Base-by-base conservation (phyloP, 2,888 invertebrate genomes). In the Stegophylla sp. region DNA sequence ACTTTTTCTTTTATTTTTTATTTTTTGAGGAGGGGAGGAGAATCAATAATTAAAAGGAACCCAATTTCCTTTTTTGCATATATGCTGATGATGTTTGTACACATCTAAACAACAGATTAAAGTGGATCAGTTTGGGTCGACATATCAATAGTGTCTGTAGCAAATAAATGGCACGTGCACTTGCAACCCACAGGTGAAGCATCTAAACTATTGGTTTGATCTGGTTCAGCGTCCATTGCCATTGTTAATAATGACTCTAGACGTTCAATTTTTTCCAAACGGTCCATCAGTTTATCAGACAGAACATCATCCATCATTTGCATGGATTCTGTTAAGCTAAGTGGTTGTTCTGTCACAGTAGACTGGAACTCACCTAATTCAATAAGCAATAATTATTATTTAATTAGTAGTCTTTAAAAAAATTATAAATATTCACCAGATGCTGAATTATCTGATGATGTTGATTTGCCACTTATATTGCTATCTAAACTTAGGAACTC, bases 311-410 rank as follows among this genome's bases (percentile, higher is more conserved):
- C 94, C 88, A 95, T 91, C 89, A 94, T 90, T 86, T 94, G 94
- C 94, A 95, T 94, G 1, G 94, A 94, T 87, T 95, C 94, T 4
- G 94, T 94, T 82, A 95, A 89, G 85, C 93, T 94, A 23, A 93
- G 93, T 17, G 94, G 93, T 63, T 79, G 79, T 85, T 93, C 93
- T 0, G 92, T 92, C 84, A 91, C 92, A 84, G 82, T 81, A 20
- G 83, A 79, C 17, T 79, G 79, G 5, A 63, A 71, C 23, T 79
- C 79, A 17, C 79, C 79, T 79, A 1, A 5, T 76, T 9, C 53
- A 76, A 66, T 43, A 1, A 76, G 5, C 9, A n/a, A 75, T 48
- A 15, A 13, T 4, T 13, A 76, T 53, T 23, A 72, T 23, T 72
- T 26, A 72, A 13, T n/a, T 59, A 53, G 10, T 53, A 34, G 7